phyloP scores from a whole-genome alignment of 2,113 vertebrate genomes.

The Vulpes ferrilata region DNA sequence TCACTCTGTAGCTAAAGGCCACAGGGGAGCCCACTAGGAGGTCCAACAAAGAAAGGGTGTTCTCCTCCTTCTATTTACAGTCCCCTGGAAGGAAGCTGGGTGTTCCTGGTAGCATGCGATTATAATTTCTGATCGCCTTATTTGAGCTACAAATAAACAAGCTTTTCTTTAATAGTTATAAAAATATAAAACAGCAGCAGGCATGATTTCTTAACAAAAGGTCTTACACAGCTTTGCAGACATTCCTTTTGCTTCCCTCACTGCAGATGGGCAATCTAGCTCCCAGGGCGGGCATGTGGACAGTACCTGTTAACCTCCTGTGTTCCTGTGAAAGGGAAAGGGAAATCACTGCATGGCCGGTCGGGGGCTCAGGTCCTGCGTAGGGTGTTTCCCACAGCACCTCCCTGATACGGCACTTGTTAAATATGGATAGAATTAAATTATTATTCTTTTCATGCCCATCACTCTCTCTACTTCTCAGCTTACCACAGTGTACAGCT shows the following conservation, averaged over 20 bases:
- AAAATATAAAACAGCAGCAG: constrained; percentile 23
- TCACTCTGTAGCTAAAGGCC: neutral
- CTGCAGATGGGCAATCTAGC: neutral
- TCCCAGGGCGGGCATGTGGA: neutral
- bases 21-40: no score
- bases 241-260: neutral
- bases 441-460: neutral
- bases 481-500: neutral
- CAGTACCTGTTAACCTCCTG: neutral
- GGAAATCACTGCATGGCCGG: no score
- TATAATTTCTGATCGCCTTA: constrained; percentile 29
- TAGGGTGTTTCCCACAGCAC: neutral
- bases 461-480: neutral
- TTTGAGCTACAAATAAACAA: constrained; percentile 25
- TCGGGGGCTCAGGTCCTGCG: no score
- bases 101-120: neutral
- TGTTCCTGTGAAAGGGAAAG: neutral
- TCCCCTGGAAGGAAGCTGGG: neutral
- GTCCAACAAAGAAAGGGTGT: neutral
- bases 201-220: neutral
- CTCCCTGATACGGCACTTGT: neutral
- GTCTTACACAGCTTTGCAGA: neutral
- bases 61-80: neutral
- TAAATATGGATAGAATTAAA: neutral
- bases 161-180: constrained; percentile 10